Percentiles rank a stretch among this genome's conserved stretches.
Conservation (phyloP, 2,888 invertebrate species). For the Apodemia zela region DNA sequence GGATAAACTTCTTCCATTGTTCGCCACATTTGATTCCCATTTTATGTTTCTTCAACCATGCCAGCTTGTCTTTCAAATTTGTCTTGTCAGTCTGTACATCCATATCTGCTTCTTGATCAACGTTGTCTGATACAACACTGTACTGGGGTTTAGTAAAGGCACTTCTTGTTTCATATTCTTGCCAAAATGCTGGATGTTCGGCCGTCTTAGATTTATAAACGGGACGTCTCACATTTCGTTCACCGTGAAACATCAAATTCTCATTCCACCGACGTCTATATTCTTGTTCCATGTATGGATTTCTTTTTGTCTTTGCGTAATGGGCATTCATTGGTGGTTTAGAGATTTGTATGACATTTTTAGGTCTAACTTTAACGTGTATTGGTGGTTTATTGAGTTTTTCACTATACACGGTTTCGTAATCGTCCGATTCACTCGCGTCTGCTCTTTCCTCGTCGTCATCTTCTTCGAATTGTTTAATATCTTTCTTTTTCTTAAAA, state of each 20-base stretch:
- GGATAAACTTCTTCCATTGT: conserved; percentile 51
- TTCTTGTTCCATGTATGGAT: conserved; percentile 59
- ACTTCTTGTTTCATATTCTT: conserved; percentile 47
- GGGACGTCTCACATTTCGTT: conserved; percentile 27
- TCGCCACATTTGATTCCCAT: conserved; percentile 44
- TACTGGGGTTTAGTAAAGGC: conserved; percentile 29
- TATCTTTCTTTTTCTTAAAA: conserved; percentile 43
- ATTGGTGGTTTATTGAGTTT: conserved; percentile 28
- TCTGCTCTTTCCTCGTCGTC: conserved; percentile 36
- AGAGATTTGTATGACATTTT: conserved; percentile 10
- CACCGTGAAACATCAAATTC: conserved; percentile 42
- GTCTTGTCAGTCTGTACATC: conserved; percentile 17
- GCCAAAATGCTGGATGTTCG: conserved; percentile 33
- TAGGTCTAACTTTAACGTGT: background rate
- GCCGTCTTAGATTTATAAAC: conserved; percentile 10
- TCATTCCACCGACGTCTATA: conserved; percentile 56
- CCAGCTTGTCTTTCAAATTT: conserved; percentile 39
- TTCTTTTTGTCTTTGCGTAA: conserved; percentile 25
- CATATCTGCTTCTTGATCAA: conserved; percentile 15
- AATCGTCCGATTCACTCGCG: conserved; percentile 49
- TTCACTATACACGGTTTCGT: conserved; percentile 52
- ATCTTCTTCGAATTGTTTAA: conserved; percentile 26
- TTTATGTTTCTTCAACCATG: conserved; percentile 53
- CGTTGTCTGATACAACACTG: background rate
- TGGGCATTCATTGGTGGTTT: conserved; percentile 20